Evolutionary conservation across 2,888 invertebrate genomes (phyloP), one percentile per base, ranked within the genome.

Genomic region (Tiliacea citrago): DNA sequence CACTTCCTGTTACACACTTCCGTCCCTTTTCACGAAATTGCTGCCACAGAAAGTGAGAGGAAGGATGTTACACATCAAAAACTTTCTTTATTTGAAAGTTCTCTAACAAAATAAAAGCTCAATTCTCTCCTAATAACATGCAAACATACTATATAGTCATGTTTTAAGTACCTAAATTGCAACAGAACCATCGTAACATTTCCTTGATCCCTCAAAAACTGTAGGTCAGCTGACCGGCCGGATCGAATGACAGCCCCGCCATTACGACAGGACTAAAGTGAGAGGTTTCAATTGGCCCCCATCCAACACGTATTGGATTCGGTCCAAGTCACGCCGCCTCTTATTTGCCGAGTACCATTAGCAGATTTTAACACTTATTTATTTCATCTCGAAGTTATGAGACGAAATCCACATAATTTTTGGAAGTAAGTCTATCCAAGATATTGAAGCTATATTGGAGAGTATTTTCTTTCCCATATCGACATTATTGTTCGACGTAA

Each of bases 261-360:
- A 89, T 88, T 90, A 87, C 87, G 87, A 79, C 88, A 88, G 88
- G 87, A 91, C 89, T 82, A 90, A 91, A 89, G 90, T 88, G 88
- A 91, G 91, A 88, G 90, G 87, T 90, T 90, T 89, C 90, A 86
- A 90, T 93, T 93, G 93, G 93, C 92, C 24, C 60, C 68, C 62
- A 79, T 89, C 93, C 94, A 94, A 91, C 80, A 82, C 77, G 86
- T 86, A 91, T 91, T 93, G 94, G 93, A 92, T 85, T 78, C 75
- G 69, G 69, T 91, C 93, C 93, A 94, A 93, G 91, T 89, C 93
- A 92, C 91, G 92, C 88, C 83, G 80, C 79, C 89, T 86, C 90
- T 91, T 92, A 91, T 92, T 92, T 90, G 87, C 87, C 84, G 87
- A 83, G 89, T 83, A 86, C 92, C 89, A 91, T 93, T 93, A 92